Base-by-base conservation (phyloP, 2,113 vertebrate genomes). In the Ptychochromis oligacanthus region DNA sequence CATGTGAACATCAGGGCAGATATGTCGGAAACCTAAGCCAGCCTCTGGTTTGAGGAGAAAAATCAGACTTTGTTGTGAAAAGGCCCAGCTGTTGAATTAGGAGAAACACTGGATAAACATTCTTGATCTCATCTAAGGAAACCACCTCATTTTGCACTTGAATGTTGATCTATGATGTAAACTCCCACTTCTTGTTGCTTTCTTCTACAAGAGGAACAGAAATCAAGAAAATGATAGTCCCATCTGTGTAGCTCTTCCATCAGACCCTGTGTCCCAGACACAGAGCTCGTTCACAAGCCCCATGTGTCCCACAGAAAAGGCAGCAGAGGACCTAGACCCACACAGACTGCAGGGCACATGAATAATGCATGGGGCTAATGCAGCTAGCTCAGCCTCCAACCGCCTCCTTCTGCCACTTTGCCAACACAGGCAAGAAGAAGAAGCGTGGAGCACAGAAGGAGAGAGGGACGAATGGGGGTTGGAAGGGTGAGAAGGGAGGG, bases 331-430 rank as follows among this genome's bases (percentile, higher is more conserved):
- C 92, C 82, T 81, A 82, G 89, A 92, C 91, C 82, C 83, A 82
- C 81, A 87, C 86, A 87, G 85, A 94, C 93, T 93, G 94, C 93
- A 91, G 93, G 90, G 76, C 75, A 82, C 89, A 95, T 96, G 93
- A 95, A 96, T 96, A 95, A 96, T 95, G 87, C 90, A 96, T 92
- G 77, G 52, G 18, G 89, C 95, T 95, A 93, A 94, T 93, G 93
- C 94, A 95, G 95, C 93, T 87, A 92, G 91, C 88, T 80, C 75
- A 56, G 84, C 82, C 89, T 91, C 82, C 81, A 70, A 89, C 72
- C 31, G 60, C 82, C 87, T 93, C 85, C 89, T 86, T 82, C 87
- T 83, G 78, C 87, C 87, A 80, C 87, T 87, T 79, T 88, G 89
- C 89, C 77, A 93, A 87, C 80, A 83, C 87, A 58, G 81, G 84